Conservation (phyloP, 2,888 invertebrate species). For the Criorhina ranunculi region DNA sequence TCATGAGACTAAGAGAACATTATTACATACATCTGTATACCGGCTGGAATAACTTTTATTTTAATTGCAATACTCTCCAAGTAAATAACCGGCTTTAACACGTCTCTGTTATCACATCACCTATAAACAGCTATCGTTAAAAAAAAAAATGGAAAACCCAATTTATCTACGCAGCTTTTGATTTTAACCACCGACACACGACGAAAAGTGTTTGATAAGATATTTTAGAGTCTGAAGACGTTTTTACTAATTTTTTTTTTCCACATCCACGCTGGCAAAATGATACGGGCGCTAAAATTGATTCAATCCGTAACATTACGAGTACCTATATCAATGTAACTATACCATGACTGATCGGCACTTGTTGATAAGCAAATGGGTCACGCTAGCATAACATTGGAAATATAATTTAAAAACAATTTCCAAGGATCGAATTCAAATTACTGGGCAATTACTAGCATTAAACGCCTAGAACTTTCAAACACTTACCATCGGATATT, state of each 20-base stretch:
- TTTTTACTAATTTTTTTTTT: background rate
- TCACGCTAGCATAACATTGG: slow-evolving; percentile 34
- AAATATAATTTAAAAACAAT: slow-evolving; percentile 12
- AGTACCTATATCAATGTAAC: background rate
- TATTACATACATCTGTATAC: no score
- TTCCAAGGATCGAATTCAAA: background rate
- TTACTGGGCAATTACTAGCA: background rate
- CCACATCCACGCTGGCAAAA: slow-evolving; percentile 68
- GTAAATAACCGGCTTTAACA: slow-evolving; percentile 20
- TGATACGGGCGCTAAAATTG: slow-evolving; percentile 11
- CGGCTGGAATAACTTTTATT: no score
- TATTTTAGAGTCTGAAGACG: background rate
- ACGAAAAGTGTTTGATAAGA: slow-evolving; percentile 51
- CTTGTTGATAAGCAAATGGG: slow-evolving; percentile 45
- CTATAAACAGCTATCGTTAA: background rate
- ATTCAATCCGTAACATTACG: background rate
- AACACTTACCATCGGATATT: slow-evolving; percentile 91
- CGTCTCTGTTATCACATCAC: slow-evolving; percentile 14
- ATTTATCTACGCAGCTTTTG: slow-evolving; percentile 22
- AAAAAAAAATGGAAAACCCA: background rate
- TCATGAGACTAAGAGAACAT: background rate
- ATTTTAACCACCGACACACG: background rate
- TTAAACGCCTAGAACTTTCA: background rate
- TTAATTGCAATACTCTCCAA: background rate
- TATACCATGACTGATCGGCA: slow-evolving; percentile 21